Base-by-base conservation (phyloP, 2,888 invertebrate genomes). In the Elaeidobius kamerunicus region DNA sequence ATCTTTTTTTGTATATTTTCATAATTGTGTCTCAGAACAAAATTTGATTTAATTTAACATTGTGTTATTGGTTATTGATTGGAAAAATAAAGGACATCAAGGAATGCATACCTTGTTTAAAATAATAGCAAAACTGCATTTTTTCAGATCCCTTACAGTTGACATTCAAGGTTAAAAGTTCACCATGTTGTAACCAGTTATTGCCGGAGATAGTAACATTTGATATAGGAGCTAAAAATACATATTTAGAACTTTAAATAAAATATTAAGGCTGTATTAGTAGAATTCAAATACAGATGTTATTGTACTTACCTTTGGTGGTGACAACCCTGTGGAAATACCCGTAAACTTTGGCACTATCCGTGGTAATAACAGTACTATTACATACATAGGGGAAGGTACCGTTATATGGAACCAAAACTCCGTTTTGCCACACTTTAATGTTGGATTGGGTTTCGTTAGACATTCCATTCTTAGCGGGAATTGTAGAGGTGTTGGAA, bases 101-200 rank as follows among this genome's bases (percentile, higher is more conserved):
- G n/a, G n/a, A n/a, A n/a, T n/a, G n/a, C 38, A 3, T 20, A 47
- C 55, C 56, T 39, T 30, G 38, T 30, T 46, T 78, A 62, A 84
- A 82, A 42, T 78, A 69, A 35, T 83, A 76, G 65, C 93, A 93
- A 67, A 86, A 86, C 38, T 78, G 65, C 64, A 87, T 86, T 0
- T 86, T 86, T 0, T 81, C 78, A 0, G 90, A 85, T 0, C 92
- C 93, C 19, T 81, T 78, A 64, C 90, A 93, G 30, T 80, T 80
- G 2, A 88, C 80, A 58, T 81, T 76, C 6, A 93, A 70, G 48
- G 83, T 79, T 18, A 92, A 71, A 38, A 91, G 74, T 47, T 90
- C 89, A 23, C 90, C 91, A 55, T 87, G 88, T 62, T 88, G 83
- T 23, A 93, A 75, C 91, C 92, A 92, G 65, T 86, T 86, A 49